phyloP scores from a whole-genome alignment of 2,888 invertebrate genomes.

The Nipponacmea schrenckii region DNA sequence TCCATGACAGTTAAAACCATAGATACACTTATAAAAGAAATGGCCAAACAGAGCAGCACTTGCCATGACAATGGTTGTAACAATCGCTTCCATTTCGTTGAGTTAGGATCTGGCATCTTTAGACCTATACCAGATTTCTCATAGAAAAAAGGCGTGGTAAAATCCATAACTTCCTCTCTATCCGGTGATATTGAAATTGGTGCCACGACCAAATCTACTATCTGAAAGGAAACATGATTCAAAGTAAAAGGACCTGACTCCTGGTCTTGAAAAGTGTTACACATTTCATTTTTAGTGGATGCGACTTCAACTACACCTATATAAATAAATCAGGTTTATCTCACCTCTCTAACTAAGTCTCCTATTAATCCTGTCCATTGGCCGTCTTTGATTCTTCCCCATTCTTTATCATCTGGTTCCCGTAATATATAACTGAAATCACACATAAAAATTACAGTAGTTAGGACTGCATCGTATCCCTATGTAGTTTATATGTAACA shows the following conservation, averaged over 20 bases:
- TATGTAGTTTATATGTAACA: too few species aligned
- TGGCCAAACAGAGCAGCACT: constrained; percentile 42
- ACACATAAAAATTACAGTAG: not conserved
- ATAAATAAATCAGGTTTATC: constrained; percentile 8
- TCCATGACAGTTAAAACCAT: constrained; percentile 42
- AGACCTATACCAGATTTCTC: constrained; percentile 45
- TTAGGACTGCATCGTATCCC: not conserved
- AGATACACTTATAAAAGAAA: constrained; percentile 35
- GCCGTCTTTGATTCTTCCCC: constrained; percentile 32
- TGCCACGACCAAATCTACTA: constrained; percentile 85
- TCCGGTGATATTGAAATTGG: constrained; percentile 90
- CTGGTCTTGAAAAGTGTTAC: not conserved
- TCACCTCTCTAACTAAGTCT: constrained; percentile 37
- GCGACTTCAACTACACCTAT: not conserved
- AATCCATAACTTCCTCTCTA: constrained; percentile 88
- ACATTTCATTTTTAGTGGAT: not conserved
- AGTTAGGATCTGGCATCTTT: constrained; percentile 40
- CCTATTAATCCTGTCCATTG: constrained; percentile 43
- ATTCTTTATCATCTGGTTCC: constrained; percentile 33
- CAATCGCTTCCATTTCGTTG: constrained; percentile 44
- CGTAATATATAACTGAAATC: constrained; percentile 23
- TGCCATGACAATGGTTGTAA: constrained; percentile 47
- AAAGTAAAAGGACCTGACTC: not conserved
- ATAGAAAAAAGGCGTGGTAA: constrained; percentile 79
- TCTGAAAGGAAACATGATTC: constrained; percentile 69